Percentiles rank a stretch among this genome's conserved stretches.
These are phyloP conservation scores for Anoplolepis gracilipes DNA, from an alignment of 1,140 invertebrate species.

Conservation along the genomic window DNA sequence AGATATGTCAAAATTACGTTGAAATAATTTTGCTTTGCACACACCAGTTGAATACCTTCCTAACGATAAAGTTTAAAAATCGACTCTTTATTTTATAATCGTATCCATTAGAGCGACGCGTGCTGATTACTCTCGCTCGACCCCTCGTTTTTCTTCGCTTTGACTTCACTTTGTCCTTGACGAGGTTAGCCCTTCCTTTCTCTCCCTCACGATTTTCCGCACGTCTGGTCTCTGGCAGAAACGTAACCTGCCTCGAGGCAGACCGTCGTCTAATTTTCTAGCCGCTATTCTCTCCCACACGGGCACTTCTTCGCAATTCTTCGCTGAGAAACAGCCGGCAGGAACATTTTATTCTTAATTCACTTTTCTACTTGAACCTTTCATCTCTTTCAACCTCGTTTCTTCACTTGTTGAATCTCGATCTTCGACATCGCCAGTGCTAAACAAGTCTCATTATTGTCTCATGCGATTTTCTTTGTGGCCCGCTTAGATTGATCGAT, in stretches of 20 bases:
- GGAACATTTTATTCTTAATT: conserved; percentile 40
- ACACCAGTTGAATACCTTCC: neutral
- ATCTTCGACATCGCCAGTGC: neutral
- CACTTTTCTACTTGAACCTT: neutral
- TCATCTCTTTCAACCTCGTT: conserved; percentile 2
- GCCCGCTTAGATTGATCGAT: neutral
- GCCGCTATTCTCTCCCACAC: conserved; percentile 20
- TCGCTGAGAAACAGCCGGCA: conserved; percentile 13
- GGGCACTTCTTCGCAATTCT: conserved; percentile 19
- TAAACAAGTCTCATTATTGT: conserved; percentile 17
- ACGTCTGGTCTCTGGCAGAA: conserved; percentile 40
- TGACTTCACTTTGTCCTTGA: conserved; percentile 47
- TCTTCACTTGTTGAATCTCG: conserved; percentile 37
- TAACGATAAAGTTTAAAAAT: conserved; percentile 31
- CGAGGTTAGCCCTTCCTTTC: conserved; percentile 40
- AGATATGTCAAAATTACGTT: neutral
- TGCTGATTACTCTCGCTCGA: conserved; percentile 49
- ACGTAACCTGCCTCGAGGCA: conserved; percentile 26
- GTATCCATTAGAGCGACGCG: conserved; percentile 28
- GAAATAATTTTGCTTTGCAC: neutral
- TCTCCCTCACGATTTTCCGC: conserved; percentile 45
- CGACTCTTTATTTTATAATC: conserved; percentile 15
- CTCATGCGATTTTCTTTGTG: conserved; percentile 12
- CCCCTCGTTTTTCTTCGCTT: conserved; percentile 46
- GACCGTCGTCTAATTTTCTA: conserved; percentile 52